Evolutionary conservation across 2,797 vertebrate species (phyloP).

Genomic region (Atherinosoma microstoma): DNA sequence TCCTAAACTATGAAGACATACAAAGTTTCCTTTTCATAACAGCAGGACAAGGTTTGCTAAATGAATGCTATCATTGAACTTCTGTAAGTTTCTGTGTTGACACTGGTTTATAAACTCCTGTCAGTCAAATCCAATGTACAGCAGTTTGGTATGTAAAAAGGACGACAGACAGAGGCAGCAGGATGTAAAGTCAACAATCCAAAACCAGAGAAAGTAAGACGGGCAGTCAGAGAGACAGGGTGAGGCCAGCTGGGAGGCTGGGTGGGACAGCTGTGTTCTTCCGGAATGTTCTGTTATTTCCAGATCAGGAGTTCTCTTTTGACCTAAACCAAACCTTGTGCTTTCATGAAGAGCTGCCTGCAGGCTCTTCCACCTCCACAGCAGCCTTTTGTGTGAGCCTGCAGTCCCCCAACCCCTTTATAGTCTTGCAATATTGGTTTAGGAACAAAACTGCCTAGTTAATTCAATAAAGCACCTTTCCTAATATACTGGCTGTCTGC

Average conservation of each 20-base stretch:
- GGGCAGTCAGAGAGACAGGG: conserved; percentile 32
- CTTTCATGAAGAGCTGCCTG: conserved; percentile 71
- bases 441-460: conserved; percentile 71
- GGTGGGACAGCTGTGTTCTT: conserved; percentile 70
- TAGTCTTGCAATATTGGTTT: conserved; percentile 73
- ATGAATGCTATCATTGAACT: neutral
- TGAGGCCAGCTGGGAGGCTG: conserved; percentile 67
- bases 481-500: conserved; percentile 60
- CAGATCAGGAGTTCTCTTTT: conserved; percentile 85
- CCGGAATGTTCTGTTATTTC: conserved; percentile 84
- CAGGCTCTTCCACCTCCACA: conserved; percentile 62
- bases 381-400: conserved; percentile 70
- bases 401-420: conserved; percentile 69
- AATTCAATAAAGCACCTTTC: conserved; percentile 76
- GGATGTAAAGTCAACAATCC: conserved; percentile 56
- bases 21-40: neutral
- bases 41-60: neutral
- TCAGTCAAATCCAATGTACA: conserved; percentile 46
- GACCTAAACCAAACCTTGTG: conserved; percentile 82
- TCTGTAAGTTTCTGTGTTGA: neutral
- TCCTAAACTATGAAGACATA: neutral
- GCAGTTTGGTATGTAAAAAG: conserved; percentile 5
- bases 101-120: conserved; percentile 21
- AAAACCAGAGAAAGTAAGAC: conserved; percentile 23
- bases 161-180: conserved; percentile 45